Conservation (phyloP, 2,888 invertebrate species). For the Euspilapteryx auroguttella region DNA sequence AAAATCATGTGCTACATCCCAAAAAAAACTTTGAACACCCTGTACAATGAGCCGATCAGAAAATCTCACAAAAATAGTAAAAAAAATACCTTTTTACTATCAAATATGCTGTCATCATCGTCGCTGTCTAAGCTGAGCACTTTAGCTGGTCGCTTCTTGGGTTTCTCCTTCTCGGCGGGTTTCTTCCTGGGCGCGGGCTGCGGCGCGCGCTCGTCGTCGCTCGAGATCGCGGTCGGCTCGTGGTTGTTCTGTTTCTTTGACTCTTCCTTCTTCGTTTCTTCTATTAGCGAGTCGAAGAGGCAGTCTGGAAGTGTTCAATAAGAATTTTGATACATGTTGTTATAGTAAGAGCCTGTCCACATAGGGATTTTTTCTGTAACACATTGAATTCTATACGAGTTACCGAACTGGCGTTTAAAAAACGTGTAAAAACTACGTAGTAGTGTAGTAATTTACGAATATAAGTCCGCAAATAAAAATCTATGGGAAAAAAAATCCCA, state of each 20-base stretch:
- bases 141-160: constrained; percentile 40
- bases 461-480: too few relatives aligned
- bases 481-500: too few relatives aligned
- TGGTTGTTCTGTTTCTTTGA: constrained; percentile 11
- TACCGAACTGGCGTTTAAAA: too few relatives aligned
- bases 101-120: constrained; percentile 50
- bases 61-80: too few relatives aligned
- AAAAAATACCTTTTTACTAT: constrained; percentile 48
- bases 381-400: too few relatives aligned
- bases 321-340: neutral
- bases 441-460: neutral
- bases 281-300: constrained; percentile 51
- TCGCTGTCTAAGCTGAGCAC: constrained; percentile 31
- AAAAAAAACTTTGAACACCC: too few relatives aligned
- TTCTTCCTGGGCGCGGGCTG: constrained; percentile 29
- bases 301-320: constrained; percentile 25
- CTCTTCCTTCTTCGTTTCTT: constrained; percentile 41
- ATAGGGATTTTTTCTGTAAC: too few relatives aligned
- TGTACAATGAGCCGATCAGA: too few relatives aligned
- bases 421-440: too few relatives aligned
- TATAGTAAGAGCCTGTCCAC: neutral
- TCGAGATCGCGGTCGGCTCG: constrained; percentile 16
- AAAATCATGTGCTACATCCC: too few relatives aligned
- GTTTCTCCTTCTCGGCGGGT: constrained; percentile 24
- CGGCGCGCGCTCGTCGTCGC: constrained; percentile 20